phyloP scores from a whole-genome alignment of 2,888 invertebrate genomes.

The Macrostomum cliftonense region DNA sequence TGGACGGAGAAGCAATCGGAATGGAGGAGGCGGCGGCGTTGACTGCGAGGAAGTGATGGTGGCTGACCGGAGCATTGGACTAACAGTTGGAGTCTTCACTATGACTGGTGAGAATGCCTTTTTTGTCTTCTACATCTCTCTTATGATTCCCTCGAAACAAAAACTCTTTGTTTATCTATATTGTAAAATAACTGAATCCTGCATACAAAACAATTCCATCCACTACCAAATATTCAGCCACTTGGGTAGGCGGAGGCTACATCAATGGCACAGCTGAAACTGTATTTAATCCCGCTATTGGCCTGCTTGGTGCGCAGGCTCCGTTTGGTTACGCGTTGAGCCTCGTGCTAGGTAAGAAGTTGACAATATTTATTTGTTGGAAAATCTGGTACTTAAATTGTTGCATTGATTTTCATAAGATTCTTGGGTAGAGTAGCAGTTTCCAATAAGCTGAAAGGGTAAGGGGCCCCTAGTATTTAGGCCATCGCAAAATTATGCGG shows the following conservation, averaged over 20 bases:
- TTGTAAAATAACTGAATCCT: too few relatives aligned
- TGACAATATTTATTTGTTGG: too few relatives aligned
- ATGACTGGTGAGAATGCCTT: constrained; percentile 93
- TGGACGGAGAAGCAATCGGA: constrained; percentile 64
- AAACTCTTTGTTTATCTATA: too few relatives aligned
- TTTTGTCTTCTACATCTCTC: constrained; percentile 6
- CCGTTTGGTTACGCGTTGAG: constrained; percentile 92
- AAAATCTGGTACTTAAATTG: too few relatives aligned
- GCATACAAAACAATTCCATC: too few relatives aligned
- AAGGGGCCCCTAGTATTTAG: too few relatives aligned
- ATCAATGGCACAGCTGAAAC: constrained; percentile 97
- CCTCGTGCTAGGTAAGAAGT: constrained; percentile 67
- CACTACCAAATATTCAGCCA: constrained; percentile 51
- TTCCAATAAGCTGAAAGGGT: too few relatives aligned
- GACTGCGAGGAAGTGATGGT: constrained; percentile 83
- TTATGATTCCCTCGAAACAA: too few relatives aligned
- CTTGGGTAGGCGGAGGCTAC: constrained; percentile 98
- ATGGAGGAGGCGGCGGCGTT: too few relatives aligned
- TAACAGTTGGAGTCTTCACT: constrained; percentile 91
- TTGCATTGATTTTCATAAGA: too few relatives aligned
- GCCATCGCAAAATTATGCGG: too few relatives aligned
- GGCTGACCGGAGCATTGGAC: constrained; percentile 79
- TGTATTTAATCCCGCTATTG: constrained; percentile 62
- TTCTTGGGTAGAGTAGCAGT: too few relatives aligned
- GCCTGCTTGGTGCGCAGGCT: constrained; percentile 85